Conservation (phyloP, 2,888 invertebrate genomes). For the Rhyacophila evoluta region DNA sequence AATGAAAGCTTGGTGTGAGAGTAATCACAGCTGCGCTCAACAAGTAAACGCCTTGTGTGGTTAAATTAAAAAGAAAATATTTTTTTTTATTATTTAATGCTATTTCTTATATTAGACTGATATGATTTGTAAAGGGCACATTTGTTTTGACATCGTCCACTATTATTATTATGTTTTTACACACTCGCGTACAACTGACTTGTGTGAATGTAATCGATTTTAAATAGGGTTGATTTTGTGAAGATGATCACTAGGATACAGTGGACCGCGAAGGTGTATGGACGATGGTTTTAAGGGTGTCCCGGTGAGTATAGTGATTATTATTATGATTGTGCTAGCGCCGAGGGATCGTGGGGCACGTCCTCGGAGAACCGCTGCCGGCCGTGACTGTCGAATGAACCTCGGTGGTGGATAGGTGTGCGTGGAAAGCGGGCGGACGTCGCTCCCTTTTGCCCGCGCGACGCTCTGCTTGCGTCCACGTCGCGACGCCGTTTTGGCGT, state of each 20-base stretch:
- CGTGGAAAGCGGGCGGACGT: slow-evolving; percentile 29
- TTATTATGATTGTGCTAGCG: neutral
- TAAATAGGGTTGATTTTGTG: neutral
- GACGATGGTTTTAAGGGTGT: neutral
- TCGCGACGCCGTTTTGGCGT: slow-evolving; percentile 33
- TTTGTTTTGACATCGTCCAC: slow-evolving; percentile 28
- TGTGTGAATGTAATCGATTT: neutral
- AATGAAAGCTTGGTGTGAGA: too few relatives aligned
- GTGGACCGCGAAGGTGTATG: slow-evolving; percentile 1
- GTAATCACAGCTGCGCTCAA: too few relatives aligned
- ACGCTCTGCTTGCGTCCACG: slow-evolving; percentile 11
- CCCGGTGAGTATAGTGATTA: neutral
- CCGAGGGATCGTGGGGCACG: slow-evolving; percentile 35
- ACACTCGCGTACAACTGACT: neutral
- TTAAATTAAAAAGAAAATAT: neutral
- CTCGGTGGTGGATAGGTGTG: slow-evolving; percentile 5
- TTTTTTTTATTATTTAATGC: neutral
- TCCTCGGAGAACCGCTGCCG: slow-evolving; percentile 45
- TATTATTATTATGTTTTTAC: neutral
- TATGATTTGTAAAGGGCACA: slow-evolving; percentile 47
- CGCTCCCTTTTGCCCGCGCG: slow-evolving; percentile 31
- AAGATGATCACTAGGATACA: too few relatives aligned
- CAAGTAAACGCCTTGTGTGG: neutral
- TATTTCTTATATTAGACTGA: slow-evolving; percentile 28
- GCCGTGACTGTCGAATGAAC: slow-evolving; percentile 42